These are phyloP conservation scores for Amazona vittata DNA, from an alignment of 2,113 vertebrate species.

Conservation along the genomic window DNA sequence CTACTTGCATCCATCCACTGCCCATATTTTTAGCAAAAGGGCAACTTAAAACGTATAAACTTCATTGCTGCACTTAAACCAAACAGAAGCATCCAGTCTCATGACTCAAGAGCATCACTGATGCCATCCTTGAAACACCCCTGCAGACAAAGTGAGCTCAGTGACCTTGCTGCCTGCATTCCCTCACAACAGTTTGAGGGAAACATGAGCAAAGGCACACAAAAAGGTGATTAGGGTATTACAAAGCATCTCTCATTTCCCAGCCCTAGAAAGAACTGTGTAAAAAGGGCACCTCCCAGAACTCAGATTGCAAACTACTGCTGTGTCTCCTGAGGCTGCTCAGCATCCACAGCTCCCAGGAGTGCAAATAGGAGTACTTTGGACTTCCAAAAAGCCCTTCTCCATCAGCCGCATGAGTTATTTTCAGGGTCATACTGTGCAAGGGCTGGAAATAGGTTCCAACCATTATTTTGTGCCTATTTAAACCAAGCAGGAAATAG, in stretches of 20 bases:
- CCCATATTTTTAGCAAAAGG: background rate
- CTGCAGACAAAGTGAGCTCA: background rate
- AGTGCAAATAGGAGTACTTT: rapidly evolving
- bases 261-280: background rate
- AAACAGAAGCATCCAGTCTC: background rate
- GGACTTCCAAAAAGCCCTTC: background rate
- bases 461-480: background rate
- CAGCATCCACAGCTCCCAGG: rapidly evolving
- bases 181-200: background rate
- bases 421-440: background rate
- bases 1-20: rapidly evolving
- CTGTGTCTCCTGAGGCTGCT: background rate
- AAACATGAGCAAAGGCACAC: background rate
- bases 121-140: background rate
- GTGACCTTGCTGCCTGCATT: rapidly evolving
- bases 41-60: background rate
- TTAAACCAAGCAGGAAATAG: background rate
- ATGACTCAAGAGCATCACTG: rapidly evolving
- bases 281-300: background rate
- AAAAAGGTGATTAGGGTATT: background rate
- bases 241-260: background rate
- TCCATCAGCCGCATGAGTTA: background rate
- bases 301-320: background rate
- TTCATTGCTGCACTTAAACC: background rate
- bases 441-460: background rate